Conservation (phyloP, 2,888 invertebrate species). For the Oscheius sp. region DNA sequence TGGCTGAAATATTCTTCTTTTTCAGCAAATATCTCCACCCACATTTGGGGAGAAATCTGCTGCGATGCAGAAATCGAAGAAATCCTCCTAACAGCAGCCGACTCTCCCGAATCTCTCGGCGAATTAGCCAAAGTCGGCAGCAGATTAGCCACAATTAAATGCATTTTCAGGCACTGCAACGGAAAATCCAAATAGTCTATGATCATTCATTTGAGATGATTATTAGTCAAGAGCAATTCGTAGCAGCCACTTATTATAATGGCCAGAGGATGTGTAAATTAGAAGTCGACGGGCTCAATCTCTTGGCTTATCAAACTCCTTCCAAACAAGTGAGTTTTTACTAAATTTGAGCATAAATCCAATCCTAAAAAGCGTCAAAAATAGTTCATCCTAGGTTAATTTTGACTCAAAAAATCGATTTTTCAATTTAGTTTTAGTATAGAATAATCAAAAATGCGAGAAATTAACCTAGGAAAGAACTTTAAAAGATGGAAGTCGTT, state of each 20-base stretch:
- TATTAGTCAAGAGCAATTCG: not conserved
- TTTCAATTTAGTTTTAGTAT: too few species aligned
- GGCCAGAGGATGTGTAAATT: constrained; percentile 5
- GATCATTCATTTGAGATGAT: constrained; percentile 3
- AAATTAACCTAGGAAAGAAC: too few species aligned
- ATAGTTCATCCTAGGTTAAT: too few species aligned
- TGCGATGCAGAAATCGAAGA: not conserved
- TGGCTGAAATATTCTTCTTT: too few species aligned
- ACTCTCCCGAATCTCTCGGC: not conserved
- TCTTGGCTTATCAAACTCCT: constrained; percentile 17
- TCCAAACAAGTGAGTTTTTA: too few species aligned
- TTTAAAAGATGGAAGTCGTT: too few species aligned
- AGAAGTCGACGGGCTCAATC: not conserved
- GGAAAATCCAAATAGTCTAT: not conserved
- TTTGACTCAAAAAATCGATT: too few species aligned
- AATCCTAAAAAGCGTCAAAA: too few species aligned
- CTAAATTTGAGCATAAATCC: too few species aligned
- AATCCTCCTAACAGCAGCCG: not conserved
- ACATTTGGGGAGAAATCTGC: not conserved
- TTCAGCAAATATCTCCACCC: not conserved
- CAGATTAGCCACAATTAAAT: not conserved
- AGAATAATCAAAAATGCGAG: too few species aligned
- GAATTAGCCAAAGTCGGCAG: not conserved
- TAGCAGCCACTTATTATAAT: not conserved
- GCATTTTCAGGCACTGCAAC: not conserved